Percentiles rank a stretch among this genome's conserved stretches.
phyloP scores from a whole-genome alignment of 64 coral and sea anemone genomes.

The Montipora capricornis region DNA sequence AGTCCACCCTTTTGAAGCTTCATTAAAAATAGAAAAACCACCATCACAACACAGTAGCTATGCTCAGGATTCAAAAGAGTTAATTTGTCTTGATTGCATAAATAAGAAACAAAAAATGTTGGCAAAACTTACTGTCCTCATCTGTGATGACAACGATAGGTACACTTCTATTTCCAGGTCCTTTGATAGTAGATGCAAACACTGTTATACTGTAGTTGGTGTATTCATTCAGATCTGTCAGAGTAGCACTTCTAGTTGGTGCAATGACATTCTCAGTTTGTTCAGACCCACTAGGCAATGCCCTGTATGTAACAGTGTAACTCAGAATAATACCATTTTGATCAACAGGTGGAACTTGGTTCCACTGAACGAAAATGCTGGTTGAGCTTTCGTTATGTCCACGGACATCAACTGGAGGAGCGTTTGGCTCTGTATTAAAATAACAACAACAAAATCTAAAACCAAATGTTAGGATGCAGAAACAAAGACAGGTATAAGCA shows the following conservation, averaged over 20 bases:
- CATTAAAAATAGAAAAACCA: too few relatives aligned
- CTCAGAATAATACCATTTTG: conserved; percentile 1
- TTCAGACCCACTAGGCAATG: background rate
- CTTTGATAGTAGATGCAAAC: background rate
- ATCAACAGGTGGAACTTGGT: background rate
- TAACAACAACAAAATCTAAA: too few relatives aligned
- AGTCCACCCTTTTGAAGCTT: too few relatives aligned
- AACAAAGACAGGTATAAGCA: background rate
- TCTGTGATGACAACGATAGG: background rate
- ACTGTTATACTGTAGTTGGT: background rate
- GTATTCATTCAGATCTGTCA: background rate
- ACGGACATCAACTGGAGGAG: background rate
- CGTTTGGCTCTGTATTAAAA: background rate
- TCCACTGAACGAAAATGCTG: background rate
- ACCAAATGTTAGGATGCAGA: too few relatives aligned
- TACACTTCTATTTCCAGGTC: background rate
- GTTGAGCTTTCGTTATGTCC: background rate
- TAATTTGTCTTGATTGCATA: too few relatives aligned
- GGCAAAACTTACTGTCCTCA: background rate
- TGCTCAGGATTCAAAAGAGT: too few relatives aligned
- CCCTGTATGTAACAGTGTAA: background rate
- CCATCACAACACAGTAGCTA: too few relatives aligned
- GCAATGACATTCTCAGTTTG: background rate
- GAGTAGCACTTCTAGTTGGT: too few relatives aligned
- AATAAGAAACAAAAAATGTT: too few relatives aligned